A percentile compares a stretch with the other conserved stretches of the same genome.
Conservation (phyloP, 1,140 invertebrate species). For the Neodiprion fabricii region DNA sequence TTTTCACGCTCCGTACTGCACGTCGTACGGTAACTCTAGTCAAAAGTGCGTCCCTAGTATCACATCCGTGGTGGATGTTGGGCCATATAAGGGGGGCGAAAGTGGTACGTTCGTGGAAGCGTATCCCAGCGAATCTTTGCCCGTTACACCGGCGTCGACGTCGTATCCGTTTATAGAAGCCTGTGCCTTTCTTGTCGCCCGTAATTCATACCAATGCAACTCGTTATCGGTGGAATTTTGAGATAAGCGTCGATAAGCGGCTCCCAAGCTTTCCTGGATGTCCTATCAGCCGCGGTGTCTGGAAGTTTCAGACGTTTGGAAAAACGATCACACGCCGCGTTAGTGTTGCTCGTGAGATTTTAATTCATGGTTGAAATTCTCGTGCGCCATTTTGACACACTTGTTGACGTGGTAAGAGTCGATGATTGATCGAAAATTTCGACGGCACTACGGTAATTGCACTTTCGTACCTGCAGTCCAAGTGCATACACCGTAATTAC, state of each 20-base stretch:
- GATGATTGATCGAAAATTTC: background rate
- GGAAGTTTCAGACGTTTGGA: background rate
- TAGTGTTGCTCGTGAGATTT: background rate
- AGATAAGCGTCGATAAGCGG: background rate
- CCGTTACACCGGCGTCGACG: background rate
- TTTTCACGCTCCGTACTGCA: no score
- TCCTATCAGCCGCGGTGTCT: background rate
- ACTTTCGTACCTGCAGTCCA: no score
- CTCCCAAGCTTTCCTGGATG: background rate
- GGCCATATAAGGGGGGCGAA: slow-evolving; percentile 4
- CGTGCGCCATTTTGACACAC: no score
- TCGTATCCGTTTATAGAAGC: no score
- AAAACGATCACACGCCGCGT: background rate
- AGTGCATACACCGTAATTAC: no score
- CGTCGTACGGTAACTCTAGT: background rate
- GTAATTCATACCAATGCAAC: background rate
- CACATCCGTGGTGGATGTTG: background rate
- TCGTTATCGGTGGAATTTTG: background rate
- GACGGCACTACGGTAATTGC: no score
- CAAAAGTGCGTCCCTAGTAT: no score
- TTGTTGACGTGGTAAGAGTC: background rate
- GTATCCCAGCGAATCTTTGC: background rate
- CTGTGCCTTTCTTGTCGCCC: background rate
- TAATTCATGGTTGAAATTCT: background rate
- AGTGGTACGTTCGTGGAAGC: slow-evolving; percentile 4